These are phyloP conservation scores for Neoascia interrupta DNA, from an alignment of 2,888 invertebrate species.

Conservation along the genomic window DNA sequence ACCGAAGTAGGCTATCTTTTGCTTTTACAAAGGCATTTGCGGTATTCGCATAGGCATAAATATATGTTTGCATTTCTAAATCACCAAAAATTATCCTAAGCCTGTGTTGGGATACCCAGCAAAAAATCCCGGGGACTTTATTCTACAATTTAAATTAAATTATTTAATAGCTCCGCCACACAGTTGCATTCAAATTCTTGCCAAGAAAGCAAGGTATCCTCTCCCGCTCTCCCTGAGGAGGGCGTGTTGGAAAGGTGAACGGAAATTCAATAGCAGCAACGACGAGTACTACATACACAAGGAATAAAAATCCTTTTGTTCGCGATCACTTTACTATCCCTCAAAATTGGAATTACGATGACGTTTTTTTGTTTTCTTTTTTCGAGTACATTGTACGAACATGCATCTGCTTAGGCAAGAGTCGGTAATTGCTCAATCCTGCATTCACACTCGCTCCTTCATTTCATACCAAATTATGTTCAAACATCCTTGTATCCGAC, in stretches of 20 bases:
- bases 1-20: no score
- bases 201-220: no score
- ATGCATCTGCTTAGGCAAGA: conserved; percentile 62
- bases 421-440: conserved; percentile 60
- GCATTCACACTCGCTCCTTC: conserved; percentile 52
- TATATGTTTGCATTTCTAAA: no score
- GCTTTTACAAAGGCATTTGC: no score
- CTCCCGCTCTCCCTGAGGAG: conserved; percentile 23
- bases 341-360: conserved; percentile 33
- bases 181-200: no score
- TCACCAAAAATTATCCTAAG: no score
- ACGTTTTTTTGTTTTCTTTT: conserved; percentile 8
- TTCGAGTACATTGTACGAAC: conserved; percentile 12
- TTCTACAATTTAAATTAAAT: no score
- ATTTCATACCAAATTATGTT: conserved; percentile 58
- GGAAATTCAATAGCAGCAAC: conserved; percentile 59
- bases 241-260: conserved; percentile 67
- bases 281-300: conserved; percentile 30
- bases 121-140: no score
- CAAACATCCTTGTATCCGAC: conserved; percentile 64
- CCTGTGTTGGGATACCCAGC: no score
- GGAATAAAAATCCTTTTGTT: conserved; percentile 65
- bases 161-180: no score
- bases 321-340: conserved; percentile 54
- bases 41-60: no score